phyloP scores from a whole-genome alignment of 2,113 vertebrate species.

The Cebus imitator region DNA sequence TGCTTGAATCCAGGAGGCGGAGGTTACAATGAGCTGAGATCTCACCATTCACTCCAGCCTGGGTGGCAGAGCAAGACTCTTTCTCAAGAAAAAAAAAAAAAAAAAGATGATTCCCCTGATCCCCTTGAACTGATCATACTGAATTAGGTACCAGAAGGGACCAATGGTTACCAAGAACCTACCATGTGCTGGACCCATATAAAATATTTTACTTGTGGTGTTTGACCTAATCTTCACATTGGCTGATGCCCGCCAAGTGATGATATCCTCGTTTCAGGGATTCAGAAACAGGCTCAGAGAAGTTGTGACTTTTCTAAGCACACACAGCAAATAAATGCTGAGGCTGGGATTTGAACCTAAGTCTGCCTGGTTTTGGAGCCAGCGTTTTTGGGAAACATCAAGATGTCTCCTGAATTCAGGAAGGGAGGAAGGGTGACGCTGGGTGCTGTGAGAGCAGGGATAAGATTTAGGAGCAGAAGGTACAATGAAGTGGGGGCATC shows the following conservation, averaged over 20 bases:
- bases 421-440: fast-evolving
- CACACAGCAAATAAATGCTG: neutral
- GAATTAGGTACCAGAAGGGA: neutral
- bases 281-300: neutral
- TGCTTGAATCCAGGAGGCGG: too few relatives aligned
- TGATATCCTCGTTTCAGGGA: too few relatives aligned
- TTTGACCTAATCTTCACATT: neutral
- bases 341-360: neutral
- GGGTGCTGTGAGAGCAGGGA: fast-evolving
- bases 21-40: too few relatives aligned
- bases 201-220: fast-evolving
- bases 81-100: too few relatives aligned
- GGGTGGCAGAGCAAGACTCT: too few relatives aligned
- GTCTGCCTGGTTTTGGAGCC: neutral
- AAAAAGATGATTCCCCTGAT: neutral
- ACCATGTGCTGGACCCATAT: neutral
- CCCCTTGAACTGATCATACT: neutral
- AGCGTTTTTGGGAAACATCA: fast-evolving
- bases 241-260: neutral
- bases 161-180: neutral
- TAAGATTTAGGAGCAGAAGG: neutral
- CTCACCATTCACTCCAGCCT: too few relatives aligned
- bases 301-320: neutral
- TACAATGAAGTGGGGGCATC: fast-evolving
- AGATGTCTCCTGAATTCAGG: neutral